phyloP scores from a whole-genome alignment of 2,888 invertebrate species.

The Candidula unifasciata region DNA sequence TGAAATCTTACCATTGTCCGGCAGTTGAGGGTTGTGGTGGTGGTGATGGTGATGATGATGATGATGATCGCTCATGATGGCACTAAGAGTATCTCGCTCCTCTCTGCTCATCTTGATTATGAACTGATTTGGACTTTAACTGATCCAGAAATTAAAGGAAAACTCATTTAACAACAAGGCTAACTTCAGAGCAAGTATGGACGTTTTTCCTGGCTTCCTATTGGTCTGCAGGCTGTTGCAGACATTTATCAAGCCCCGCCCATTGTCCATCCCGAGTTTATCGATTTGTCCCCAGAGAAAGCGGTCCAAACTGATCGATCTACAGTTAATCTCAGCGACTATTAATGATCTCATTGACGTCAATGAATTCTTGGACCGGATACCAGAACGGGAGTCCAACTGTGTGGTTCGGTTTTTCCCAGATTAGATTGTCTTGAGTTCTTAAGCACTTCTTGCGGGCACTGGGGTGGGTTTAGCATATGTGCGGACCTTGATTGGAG shows the following conservation, averaged over 20 bases:
- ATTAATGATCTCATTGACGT: background rate
- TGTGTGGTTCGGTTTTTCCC: too few species aligned
- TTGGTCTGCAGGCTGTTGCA: slow-evolving; percentile 26
- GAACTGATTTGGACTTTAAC: slow-evolving; percentile 51
- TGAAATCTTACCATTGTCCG: slow-evolving; percentile 41
- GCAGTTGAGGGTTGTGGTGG: slow-evolving; percentile 13
- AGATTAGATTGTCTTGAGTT: too few species aligned
- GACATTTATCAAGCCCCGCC: slow-evolving; percentile 27
- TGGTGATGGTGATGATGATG: slow-evolving; percentile 47
- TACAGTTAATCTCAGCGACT: background rate
- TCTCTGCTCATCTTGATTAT: slow-evolving; percentile 52
- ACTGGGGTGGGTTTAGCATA: too few species aligned
- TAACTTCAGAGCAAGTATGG: slow-evolving; percentile 5
- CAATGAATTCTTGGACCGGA: background rate
- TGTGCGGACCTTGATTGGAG: too few species aligned
- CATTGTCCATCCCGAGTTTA: background rate
- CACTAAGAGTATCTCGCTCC: slow-evolving; percentile 41
- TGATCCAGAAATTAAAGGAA: slow-evolving; percentile 49
- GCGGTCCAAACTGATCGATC: slow-evolving; percentile 14
- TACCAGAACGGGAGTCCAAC: too few species aligned
- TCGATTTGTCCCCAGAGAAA: background rate
- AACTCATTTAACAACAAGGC: slow-evolving; percentile 40
- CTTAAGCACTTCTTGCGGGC: too few species aligned
- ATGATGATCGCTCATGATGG: slow-evolving; percentile 48
- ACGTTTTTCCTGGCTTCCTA: background rate